A percentile compares a stretch with the other conserved stretches of the same genome.
Evolutionary conservation across 2,888 invertebrate genomes (phyloP).

Genomic region (Lasioglossum pauxillum): DNA sequence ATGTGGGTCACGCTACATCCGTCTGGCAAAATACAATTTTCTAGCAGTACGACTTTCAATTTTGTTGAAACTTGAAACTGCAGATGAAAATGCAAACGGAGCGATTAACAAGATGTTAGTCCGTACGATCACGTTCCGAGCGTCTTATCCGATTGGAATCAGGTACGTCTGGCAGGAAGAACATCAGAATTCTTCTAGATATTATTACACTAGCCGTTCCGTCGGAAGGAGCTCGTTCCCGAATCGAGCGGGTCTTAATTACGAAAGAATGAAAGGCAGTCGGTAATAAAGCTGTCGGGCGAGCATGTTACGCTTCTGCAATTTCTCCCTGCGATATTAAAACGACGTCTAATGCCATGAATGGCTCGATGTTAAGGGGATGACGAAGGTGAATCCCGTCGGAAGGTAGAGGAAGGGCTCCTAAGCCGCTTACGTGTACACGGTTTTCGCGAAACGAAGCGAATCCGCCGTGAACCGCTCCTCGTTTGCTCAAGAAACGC

Average conservation of each 20-base stretch:
- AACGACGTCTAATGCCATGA: conserved; percentile 34
- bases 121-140: neutral
- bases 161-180: neutral
- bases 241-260: conserved; percentile 24
- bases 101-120: too few relatives aligned
- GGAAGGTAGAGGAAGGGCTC: conserved; percentile 27
- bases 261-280: conserved; percentile 18
- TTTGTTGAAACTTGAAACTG: too few relatives aligned
- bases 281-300: conserved; percentile 21
- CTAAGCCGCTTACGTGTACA: conserved; percentile 45
- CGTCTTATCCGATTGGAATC: neutral
- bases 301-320: conserved; percentile 23
- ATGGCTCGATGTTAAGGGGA: conserved; percentile 47
- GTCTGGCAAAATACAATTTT: neutral
- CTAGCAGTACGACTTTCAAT: neutral
- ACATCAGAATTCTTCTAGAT: neutral
- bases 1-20: neutral
- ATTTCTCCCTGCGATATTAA: conserved; percentile 50
- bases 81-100: too few relatives aligned
- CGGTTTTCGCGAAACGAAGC: conserved; percentile 22
- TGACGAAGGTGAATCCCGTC: conserved; percentile 44
- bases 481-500: conserved; percentile 20
- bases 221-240: neutral
- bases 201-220: neutral
- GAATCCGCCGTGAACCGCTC: neutral